Base-by-base conservation (phyloP, 2,888 invertebrate species). In the Ectemnius lituratus region DNA sequence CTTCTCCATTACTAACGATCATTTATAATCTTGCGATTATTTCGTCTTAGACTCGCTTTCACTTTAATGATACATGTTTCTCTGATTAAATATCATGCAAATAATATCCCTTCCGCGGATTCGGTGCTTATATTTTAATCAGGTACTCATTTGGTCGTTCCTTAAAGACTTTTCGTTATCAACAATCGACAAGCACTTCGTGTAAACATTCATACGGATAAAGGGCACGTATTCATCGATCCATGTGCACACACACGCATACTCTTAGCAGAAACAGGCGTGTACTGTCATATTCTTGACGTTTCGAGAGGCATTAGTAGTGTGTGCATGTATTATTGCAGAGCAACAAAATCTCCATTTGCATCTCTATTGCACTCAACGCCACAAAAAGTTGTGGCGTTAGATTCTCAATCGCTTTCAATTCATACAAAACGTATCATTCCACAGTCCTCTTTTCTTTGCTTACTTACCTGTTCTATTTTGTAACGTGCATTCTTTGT, bases 221-320 rank as follows among this genome's bases (percentile, higher is more conserved):
- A 8, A 28, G 16, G 46, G 45, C 23, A 62, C 61, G 66, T 64
- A 59, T 72, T 65, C 63, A 49, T 67, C 75, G 75, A 79, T 77
- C 74, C 70, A 77, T 77, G 78, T 75, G 63, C 76, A 77, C 69
- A 64, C 70, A 64, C 67, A 76, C 67, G 59, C 68, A 71, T 67
- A 64, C 27, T 68, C 60, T 28, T 69, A 23, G 46, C 65, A 37
- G 63, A 69, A 69, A 23, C 77, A 74, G 68, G 56, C 77, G 71
- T 72, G 63, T 67, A 63, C 77, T 75, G 75, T 75, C 69, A 75
- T 52, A 62, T 58, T 67, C 62, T 37, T 75, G 74, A 79, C 72
- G 47, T 72, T 69, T 64, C 58, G 23, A 37, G 37, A 11, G 37
- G 37, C 37, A 37, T 37, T 11, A 11, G 37, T 37, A 37, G 11